Base-by-base conservation (phyloP, 2,888 invertebrate species). In the Eurytoma californica region DNA sequence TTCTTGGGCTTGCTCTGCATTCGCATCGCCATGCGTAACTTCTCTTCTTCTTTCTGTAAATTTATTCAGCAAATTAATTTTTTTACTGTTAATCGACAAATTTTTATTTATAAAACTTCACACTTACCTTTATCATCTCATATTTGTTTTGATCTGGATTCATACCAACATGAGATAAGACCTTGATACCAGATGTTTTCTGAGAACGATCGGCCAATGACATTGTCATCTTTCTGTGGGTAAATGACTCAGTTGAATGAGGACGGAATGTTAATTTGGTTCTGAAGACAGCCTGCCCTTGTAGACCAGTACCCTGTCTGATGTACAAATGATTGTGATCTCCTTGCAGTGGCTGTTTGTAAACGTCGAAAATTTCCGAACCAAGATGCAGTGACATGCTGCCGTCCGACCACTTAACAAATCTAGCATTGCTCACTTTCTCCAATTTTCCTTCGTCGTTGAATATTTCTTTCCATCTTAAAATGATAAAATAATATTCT, bases 281-380 rank as follows among this genome's bases (percentile, higher is more conserved):
- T 58, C 97, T 93, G 92, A 99, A 99, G 49, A 99, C 97, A 0
- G 98, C 97, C 90, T 99, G 99, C 0, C 98, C 99, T 87, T 98
- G 98, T 1, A 99, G 92, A 92, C 98, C 98, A 0, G 98, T 98
- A 58, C 98, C 98, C 93, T 99, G 98, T 0, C 99, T 94, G 81
- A 99, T 97, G 91, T 98, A 99, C 83, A 99, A 92, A 89, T 99
- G 99, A 91, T 99, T 99, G 92, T 98, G 97, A 90, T 98, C 98
- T 14, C 98, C 98, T 88, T 96, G 96, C 16, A 97, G 90, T 0
- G 97, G 97, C 89, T 98, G 98, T 84, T 96, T 96, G 89, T 98
- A 97, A 0, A 99, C 97, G 90, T 99, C 99, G 89, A 99, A 99
- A 84, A 99, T 97, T 92, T 99, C 99, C 51, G 96, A 95, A 30